Conservation (phyloP, 2,888 invertebrate genomes). For the Tenthredo notha region DNA sequence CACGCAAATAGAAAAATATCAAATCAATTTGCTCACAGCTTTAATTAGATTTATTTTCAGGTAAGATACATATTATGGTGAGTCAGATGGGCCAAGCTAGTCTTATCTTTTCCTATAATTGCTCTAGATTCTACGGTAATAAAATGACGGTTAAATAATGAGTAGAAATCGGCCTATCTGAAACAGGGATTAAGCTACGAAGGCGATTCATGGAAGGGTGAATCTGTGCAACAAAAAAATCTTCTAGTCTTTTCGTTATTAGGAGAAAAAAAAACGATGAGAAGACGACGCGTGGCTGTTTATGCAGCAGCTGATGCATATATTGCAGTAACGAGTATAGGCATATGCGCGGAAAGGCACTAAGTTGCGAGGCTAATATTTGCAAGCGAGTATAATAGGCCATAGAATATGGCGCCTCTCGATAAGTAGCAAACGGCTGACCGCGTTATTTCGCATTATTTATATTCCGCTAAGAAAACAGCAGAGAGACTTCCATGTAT, state of each 20-base stretch:
- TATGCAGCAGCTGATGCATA: background rate
- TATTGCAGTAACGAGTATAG: constrained; percentile 11
- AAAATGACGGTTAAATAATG: background rate
- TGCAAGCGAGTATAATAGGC: constrained; percentile 32
- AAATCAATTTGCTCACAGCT: background rate
- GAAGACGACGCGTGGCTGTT: constrained; percentile 16
- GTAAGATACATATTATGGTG: background rate
- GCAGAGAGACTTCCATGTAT: constrained; percentile 15
- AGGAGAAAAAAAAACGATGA: background rate
- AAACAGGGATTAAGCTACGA: background rate
- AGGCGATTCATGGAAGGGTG: background rate
- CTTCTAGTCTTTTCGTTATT: background rate
- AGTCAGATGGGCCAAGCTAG: background rate
- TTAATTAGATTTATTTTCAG: background rate
- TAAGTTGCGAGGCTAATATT: constrained; percentile 28
- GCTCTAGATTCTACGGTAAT: background rate
- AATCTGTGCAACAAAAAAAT: background rate
- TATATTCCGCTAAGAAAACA: constrained; percentile 22
- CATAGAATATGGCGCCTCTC: constrained; percentile 43
- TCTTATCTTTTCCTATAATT: background rate
- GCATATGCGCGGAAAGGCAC: background rate
- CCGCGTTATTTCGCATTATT: constrained; percentile 21
- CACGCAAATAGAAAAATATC: background rate
- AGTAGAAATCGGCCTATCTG: background rate
- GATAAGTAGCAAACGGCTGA: constrained; percentile 42